Conservation (phyloP, 2,797 vertebrate species). For the Novumbra hubbsi region DNA sequence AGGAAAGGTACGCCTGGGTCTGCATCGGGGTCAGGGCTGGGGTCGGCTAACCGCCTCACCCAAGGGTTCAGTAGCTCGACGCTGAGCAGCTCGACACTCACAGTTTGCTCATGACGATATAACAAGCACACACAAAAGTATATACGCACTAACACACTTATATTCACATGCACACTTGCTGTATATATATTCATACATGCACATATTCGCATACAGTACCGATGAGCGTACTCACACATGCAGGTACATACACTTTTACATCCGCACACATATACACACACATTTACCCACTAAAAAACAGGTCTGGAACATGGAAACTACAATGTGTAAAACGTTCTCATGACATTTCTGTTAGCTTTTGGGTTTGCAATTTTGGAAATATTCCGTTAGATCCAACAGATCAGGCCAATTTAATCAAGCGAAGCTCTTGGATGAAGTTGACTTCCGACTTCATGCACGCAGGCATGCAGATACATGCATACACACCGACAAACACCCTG, state of each 20-base stretch:
- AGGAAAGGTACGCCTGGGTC: conserved; percentile 83
- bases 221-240: neutral
- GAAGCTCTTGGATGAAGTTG: neutral
- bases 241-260: neutral
- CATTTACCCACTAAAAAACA: neutral
- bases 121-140: neutral
- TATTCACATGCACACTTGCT: neutral
- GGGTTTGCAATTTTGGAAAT: neutral
- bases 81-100: neutral
- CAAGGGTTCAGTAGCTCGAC: conserved; percentile 4
- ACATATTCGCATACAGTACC: neutral
- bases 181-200: neutral
- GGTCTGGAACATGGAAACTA: neutral
- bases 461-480: conserved; percentile 2
- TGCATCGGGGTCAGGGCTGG: neutral
- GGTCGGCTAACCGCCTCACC: neutral
- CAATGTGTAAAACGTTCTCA: neutral
- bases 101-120: conserved; percentile 11
- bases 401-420: neutral
- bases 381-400: neutral
- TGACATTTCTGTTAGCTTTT: neutral
- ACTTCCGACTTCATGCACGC: neutral
- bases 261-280: neutral
- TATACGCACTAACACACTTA: neutral
- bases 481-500: conserved; percentile 14